Evolutionary conservation across 2,113 vertebrate species (phyloP), one percentile per base, ranked within the genome.

Genomic region (Neotragus pygmaeus): DNA sequence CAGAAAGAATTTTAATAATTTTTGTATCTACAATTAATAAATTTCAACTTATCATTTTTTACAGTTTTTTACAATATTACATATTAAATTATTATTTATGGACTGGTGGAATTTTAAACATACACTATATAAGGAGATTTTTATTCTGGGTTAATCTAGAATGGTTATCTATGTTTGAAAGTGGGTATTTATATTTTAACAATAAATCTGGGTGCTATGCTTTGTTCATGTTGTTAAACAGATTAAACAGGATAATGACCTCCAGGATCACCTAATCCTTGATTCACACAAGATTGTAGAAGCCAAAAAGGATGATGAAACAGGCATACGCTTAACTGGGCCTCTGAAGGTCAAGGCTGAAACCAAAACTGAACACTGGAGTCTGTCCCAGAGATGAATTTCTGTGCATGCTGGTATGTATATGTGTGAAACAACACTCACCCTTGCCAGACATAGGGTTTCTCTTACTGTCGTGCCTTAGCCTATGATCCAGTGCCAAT

Each of bases 341-440:
- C n/a, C 66, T 27, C 23, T 45, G 33, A 55, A 58, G 33, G 3
- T 43, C n/a, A 60, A 60, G 85, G 57, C 78, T 17, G 28, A 85
- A 58, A 33, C 51, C 33, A 28, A 9, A 47, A 39, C 2, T 17
- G 11, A 49, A 7, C 2, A 1, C 10, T 12, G 5, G 12, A 14
- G 28, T 80, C 58, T 83, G 25, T 19, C n/a, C 30, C 17, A 9
- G 25, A 57, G 49, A 25, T 21, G 17, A 80, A 62, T 51, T 60
- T 57, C 25, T 39, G 19, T 4, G n/a, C 3, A 1, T 12, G 33
- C 21, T 13, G 1, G 11, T 17, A 3, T 8, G 57, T 21, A 0
- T 16, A 19, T 25, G 60, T 62, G 45, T 53, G 82, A 60, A 60
- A 33, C 27, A 53, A 19, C 28, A 28, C 15, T 95, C 58, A 43